Percentiles rank a stretch among this genome's conserved stretches.
Evolutionary conservation across 2,797 vertebrate species (phyloP).

Genomic region (Galago senegalensis): DNA sequence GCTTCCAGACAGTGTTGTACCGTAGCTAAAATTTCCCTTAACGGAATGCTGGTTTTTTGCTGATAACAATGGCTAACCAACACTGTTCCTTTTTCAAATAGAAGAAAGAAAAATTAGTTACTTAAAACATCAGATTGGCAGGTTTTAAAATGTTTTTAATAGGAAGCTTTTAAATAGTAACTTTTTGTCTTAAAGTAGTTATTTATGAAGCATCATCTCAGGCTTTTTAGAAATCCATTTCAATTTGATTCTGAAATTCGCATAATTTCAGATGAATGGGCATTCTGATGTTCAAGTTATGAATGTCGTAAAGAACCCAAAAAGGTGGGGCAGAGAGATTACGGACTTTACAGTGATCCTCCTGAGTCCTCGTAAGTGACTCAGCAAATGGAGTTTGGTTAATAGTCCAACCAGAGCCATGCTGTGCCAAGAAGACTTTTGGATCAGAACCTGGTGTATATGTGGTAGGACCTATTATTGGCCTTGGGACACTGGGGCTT

Average conservation of each 20-base stretch:
- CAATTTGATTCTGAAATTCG: slow-evolving; percentile 14
- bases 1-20: neutral
- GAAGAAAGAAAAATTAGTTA: slow-evolving; percentile 20
- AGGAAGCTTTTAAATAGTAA: neutral
- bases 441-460: neutral
- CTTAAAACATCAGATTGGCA: slow-evolving; percentile 45
- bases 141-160: neutral
- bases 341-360: neutral
- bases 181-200: neutral
- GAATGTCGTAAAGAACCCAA: neutral
- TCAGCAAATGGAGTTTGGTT: neutral
- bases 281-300: neutral
- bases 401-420: neutral
- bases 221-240: slow-evolving; percentile 39
- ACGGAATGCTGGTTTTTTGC: neutral
- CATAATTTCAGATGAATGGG: slow-evolving; percentile 27
- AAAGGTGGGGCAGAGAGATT: neutral
- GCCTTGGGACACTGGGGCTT: neutral
- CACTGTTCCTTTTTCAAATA: slow-evolving; percentile 47
- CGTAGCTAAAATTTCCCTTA: neutral
- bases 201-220: neutral
- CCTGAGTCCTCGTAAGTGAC: neutral
- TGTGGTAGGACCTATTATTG: neutral
- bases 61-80: neutral
- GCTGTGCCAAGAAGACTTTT: too few species aligned